A percentile compares a stretch with the other conserved stretches of the same genome.
These are phyloP conservation scores for Drosophila seclusa DNA, from an alignment of 2,888 invertebrate species.

Conservation along the genomic window DNA sequence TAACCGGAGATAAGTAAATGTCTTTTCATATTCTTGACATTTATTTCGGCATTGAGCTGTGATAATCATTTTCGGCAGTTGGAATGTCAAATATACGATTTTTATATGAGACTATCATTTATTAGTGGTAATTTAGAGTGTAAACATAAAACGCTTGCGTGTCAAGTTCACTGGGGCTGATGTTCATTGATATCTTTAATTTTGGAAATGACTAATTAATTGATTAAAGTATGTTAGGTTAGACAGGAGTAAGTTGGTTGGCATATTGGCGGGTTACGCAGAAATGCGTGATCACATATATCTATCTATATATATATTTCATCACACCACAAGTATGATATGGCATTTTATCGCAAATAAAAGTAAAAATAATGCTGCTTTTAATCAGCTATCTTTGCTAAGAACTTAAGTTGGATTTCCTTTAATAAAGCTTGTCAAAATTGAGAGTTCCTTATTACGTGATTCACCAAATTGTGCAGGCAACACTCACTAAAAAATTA, in stretches of 20 bases:
- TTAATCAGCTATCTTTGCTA: background rate
- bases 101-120: background rate
- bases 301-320: background rate
- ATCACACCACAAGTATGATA: background rate
- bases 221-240: background rate
- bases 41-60: constrained; percentile 7
- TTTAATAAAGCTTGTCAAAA: background rate
- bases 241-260: background rate
- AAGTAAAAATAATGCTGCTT: background rate
- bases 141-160: background rate
- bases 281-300: background rate
- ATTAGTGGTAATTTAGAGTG: background rate
- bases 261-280: background rate
- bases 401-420: background rate
- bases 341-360: background rate
- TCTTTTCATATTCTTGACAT: constrained; percentile 9
- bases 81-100: background rate
- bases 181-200: background rate
- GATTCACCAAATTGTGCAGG: background rate
- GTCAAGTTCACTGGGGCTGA: background rate
- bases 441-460: background rate
- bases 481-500: background rate
- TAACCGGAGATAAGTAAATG: constrained; percentile 18
- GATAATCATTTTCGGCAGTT: background rate
- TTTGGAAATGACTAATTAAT: background rate